Percentiles rank a stretch among this genome's conserved stretches.
Evolutionary conservation across 2,888 invertebrate genomes (phyloP).

Genomic region (Scaptomyza flava): DNA sequence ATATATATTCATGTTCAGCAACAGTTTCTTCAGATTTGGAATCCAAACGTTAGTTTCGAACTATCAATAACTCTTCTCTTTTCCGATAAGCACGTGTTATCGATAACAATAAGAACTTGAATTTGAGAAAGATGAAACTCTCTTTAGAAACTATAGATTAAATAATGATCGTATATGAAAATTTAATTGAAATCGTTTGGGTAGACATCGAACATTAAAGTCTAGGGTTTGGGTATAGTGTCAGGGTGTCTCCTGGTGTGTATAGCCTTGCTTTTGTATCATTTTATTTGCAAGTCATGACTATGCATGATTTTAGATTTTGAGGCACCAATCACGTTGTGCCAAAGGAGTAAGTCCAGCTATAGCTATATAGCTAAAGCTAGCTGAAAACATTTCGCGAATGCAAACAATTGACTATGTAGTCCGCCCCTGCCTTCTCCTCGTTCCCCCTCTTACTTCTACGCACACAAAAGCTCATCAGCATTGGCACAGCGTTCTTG

Average conservation of each 20-base stretch:
- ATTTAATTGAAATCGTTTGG: too few relatives aligned
- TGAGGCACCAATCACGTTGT: constrained; percentile 57
- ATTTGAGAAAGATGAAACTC: not conserved
- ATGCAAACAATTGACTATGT: constrained; percentile 41
- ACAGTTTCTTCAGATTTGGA: not conserved
- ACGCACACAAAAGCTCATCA: constrained; percentile 53
- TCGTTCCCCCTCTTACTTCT: too few relatives aligned
- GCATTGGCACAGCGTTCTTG: constrained; percentile 38
- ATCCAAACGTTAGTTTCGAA: not conserved
- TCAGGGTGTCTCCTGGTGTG: not conserved
- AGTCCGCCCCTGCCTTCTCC: not conserved
- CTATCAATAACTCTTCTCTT: not conserved
- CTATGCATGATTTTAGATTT: constrained; percentile 63
- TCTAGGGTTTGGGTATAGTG: too few relatives aligned
- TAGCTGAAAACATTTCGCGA: constrained; percentile 49
- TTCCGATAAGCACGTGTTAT: not conserved
- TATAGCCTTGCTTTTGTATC: constrained; percentile 31
- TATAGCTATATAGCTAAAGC: not conserved
- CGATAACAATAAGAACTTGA: not conserved
- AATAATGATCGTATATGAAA: not conserved
- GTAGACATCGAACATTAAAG: too few relatives aligned
- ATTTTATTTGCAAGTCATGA: constrained; percentile 55
- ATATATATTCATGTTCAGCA: not conserved
- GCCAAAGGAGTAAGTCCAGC: constrained; percentile 53
- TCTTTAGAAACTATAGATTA: not conserved